Base-by-base conservation (phyloP, 2,888 invertebrate genomes). In the Tetropium fuscum region DNA sequence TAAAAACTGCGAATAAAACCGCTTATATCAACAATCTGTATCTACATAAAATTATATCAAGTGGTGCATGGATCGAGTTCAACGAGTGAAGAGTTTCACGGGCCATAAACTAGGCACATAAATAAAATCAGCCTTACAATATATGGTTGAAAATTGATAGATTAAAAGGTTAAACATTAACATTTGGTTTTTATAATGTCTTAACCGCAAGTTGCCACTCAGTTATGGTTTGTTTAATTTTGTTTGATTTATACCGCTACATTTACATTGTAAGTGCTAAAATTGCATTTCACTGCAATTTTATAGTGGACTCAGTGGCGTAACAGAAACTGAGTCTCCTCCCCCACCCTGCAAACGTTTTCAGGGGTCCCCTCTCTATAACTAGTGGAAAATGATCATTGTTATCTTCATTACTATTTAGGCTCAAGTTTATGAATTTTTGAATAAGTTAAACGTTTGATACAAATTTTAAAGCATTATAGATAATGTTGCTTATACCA, bases 81-180 rank as follows among this genome's bases (percentile, higher is more conserved):
- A 60, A 60, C 61, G 58, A 64, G 63, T 64, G 59, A 69, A 68
- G 59, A 53, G 68, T 68, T 71, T 71, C 68, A 71, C 68, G 71
- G 63, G 30, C 64, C 70, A 71, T 71, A 70, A 71, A 71, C 55
- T 43, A 58, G 32, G 59, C 53, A 60, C 64, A 68, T 67, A 69
- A 71, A 71, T 69, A 71, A 68, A 60, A 61, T 64, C 65, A 58
- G 45, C 63, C 57, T 61, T 59, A 65, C 63, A 62, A 64, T 65
- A 65, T 64, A 69, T 68, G 67, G 69, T 64, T 69, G 69, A 49
- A 64, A 71, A 71, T 70, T 71, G 71, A 68, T 70, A 70, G 71
- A 72, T 72, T 69, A 72, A 70, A 70, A 69, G 71, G 69, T 70
- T 70, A 63, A 68, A 63, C 66, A 65, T 30, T 64, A 69, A 56